phyloP scores from a whole-genome alignment of 2,888 invertebrate species.

The Chymomyza fuscimana region DNA sequence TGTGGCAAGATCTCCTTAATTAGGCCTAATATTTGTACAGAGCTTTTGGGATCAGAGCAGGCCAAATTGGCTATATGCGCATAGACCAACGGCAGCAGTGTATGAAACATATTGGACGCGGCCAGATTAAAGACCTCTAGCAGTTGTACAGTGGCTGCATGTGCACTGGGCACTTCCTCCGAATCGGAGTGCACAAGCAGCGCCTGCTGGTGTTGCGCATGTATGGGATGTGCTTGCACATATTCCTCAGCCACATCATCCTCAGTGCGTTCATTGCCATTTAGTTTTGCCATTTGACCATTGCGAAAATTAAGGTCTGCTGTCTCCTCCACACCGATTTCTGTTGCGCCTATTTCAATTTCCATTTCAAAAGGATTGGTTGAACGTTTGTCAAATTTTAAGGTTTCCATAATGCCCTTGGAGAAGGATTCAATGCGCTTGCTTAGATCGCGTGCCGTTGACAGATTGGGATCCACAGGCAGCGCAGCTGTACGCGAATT shows the following conservation, averaged over 20 bases:
- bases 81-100: conserved; percentile 90
- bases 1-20: conserved; percentile 94
- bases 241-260: conserved; percentile 71
- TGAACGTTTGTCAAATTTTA: conserved; percentile 79
- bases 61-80: conserved; percentile 90
- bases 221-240: conserved; percentile 36
- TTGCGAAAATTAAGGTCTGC: conserved; percentile 77
- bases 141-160: conserved; percentile 74
- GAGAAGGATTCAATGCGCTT: conserved; percentile 80
- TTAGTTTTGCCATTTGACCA: conserved; percentile 76
- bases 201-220: conserved; percentile 26
- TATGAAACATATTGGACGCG: conserved; percentile 83
- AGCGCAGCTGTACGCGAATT: conserved; percentile 77
- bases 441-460: conserved; percentile 79
- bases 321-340: conserved; percentile 78
- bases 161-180: conserved; percentile 71
- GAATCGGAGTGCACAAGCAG: conserved; percentile 71
- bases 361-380: conserved; percentile 80
- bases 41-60: conserved; percentile 91
- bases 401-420: conserved; percentile 79
- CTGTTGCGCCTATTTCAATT: conserved; percentile 80
- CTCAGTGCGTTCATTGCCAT: conserved; percentile 78
- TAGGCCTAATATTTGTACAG: conserved; percentile 90
- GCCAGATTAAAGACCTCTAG: conserved; percentile 79
- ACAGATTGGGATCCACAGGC: conserved; percentile 74